phyloP scores from a whole-genome alignment of 2,797 vertebrate species.

The Notoglanidium macrostoma region DNA sequence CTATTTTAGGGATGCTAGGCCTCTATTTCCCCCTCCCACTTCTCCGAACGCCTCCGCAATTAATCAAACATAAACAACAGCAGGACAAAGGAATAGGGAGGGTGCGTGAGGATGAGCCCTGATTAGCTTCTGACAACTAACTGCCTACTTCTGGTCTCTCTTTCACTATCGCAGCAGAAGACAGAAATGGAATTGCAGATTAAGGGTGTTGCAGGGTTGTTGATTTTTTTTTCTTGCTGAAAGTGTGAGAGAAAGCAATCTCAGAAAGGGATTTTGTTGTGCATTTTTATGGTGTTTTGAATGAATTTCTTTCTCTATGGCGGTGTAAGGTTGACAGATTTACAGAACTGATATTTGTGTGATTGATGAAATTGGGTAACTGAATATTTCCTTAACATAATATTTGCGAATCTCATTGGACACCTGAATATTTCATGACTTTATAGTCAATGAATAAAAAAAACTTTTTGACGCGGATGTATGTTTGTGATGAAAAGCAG shows the following conservation, averaged over 20 bases:
- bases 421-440: not conserved
- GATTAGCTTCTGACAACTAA: conserved; percentile 48
- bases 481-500: not conserved
- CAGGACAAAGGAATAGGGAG: conserved; percentile 47
- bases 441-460: not conserved
- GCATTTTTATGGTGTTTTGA: not conserved
- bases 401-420: not conserved
- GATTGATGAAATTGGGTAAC: not conserved
- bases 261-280: not conserved
- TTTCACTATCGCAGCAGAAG: conserved; percentile 19
- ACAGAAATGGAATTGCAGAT: conserved; percentile 7
- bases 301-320: not conserved
- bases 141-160: conserved; percentile 41
- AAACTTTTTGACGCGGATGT: not conserved
- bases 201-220: not conserved
- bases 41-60: conserved; percentile 51
- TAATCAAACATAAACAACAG: conserved; percentile 62
- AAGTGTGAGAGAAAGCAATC: not conserved
- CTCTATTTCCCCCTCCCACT: conserved; percentile 26
- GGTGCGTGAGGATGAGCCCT: conserved; percentile 35
- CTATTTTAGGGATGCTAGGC: conserved; percentile 49
- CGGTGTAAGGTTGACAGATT: not conserved
- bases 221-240: not conserved
- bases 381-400: not conserved
- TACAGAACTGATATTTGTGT: not conserved